Conservation (phyloP, 2,888 invertebrate species). For the Ganaspis brasiliensis region DNA sequence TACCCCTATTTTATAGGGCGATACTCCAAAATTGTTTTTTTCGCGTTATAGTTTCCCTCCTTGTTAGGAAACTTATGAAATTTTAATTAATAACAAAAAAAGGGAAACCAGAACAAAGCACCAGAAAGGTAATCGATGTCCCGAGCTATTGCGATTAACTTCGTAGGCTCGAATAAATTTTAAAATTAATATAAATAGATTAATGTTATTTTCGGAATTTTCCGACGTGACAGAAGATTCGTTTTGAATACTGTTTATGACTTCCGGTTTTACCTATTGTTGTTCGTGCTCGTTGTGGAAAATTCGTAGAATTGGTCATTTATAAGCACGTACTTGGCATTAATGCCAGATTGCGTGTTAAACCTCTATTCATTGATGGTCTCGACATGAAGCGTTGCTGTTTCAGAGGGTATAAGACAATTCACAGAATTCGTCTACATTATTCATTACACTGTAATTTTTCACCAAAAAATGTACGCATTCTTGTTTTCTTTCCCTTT, state of each 20-base stretch:
- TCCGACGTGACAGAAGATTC: background rate
- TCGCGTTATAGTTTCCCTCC: too few species aligned
- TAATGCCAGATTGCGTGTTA: slow-evolving; percentile 24
- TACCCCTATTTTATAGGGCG: too few species aligned
- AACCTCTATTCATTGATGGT: slow-evolving; percentile 34
- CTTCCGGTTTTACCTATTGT: slow-evolving; percentile 31
- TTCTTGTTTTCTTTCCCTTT: background rate
- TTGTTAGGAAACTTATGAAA: too few species aligned
- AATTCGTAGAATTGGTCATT: slow-evolving; percentile 10
- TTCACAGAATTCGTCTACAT: slow-evolving; percentile 4
- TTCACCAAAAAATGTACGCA: background rate
- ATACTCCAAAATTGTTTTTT: too few species aligned
- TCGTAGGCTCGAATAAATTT: too few species aligned
- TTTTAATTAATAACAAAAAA: too few species aligned
- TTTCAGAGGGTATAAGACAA: slow-evolving; percentile 31
- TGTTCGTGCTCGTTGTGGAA: slow-evolving; percentile 1
- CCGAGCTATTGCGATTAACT: too few species aligned
- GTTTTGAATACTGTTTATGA: slow-evolving; percentile 23
- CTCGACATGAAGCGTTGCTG: slow-evolving; percentile 7
- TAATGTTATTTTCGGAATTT: too few species aligned
- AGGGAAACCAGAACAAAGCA: too few species aligned
- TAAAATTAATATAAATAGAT: too few species aligned
- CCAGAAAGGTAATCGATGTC: too few species aligned
- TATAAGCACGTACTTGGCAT: slow-evolving; percentile 29
- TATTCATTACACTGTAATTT: background rate